A percentile compares a stretch with the other conserved stretches of the same genome.
These are phyloP conservation scores for Dynastes maya DNA, from an alignment of 2,888 invertebrate genomes.

Conservation along the genomic window DNA sequence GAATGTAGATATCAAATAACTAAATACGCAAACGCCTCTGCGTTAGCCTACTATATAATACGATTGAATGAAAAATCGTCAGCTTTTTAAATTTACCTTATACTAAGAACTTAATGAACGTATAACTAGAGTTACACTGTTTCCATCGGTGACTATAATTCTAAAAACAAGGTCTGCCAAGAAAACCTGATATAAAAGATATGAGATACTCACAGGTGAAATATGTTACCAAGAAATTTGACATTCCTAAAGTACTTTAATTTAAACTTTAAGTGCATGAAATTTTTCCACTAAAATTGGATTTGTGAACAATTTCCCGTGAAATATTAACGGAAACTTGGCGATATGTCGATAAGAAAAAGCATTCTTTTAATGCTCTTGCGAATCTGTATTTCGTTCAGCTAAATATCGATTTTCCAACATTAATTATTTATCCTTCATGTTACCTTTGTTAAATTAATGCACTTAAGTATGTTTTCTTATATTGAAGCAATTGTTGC, in stretches of 20 bases:
- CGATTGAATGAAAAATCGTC: background rate
- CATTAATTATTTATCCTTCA: background rate
- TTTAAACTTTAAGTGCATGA: conserved; percentile 21
- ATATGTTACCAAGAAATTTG: conserved; percentile 12
- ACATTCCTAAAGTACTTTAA: conserved; percentile 6
- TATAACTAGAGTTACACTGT: background rate
- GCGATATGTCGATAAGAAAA: background rate
- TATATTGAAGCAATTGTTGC: no score
- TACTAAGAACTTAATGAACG: background rate
- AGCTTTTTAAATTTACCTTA: background rate
- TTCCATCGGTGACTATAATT: background rate
- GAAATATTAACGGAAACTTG: background rate
- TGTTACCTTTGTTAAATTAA: no score
- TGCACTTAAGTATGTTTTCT: background rate
- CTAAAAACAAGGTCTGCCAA: background rate
- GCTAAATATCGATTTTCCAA: background rate
- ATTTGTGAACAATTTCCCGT: background rate
- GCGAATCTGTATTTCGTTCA: background rate
- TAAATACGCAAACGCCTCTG: no score
- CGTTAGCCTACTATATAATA: no score
- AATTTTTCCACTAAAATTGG: conserved; percentile 15
- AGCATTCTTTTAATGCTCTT: background rate
- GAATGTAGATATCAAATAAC: no score
- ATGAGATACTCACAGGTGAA: conserved; percentile 20
- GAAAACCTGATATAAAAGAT: conserved; percentile 5